phyloP scores from a whole-genome alignment of 2,113 vertebrate genomes.

The Pangasianodon hypophthalmus region DNA sequence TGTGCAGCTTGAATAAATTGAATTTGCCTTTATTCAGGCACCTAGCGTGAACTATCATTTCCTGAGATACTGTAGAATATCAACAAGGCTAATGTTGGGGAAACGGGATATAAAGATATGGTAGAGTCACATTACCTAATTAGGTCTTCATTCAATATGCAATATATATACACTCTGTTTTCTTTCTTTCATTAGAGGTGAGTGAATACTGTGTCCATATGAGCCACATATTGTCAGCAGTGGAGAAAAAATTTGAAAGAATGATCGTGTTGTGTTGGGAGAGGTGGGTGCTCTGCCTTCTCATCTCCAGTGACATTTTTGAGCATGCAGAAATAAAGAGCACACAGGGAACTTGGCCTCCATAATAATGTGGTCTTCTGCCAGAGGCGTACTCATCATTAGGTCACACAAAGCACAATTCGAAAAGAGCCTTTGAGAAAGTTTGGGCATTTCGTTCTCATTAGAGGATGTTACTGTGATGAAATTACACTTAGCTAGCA shows the following conservation, averaged over 20 bases:
- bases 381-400: slow-evolving; percentile 19
- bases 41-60: slow-evolving; percentile 17
- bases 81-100: slow-evolving; percentile 5
- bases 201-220: neutral
- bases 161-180: neutral
- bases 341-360: slow-evolving; percentile 12
- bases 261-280: neutral
- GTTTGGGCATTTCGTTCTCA: neutral
- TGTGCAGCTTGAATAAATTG: slow-evolving; percentile 49
- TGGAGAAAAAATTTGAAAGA: neutral
- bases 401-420: slow-evolving; percentile 10
- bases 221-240: neutral
- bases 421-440: neutral
- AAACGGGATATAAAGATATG: neutral
- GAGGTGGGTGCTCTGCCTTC: slow-evolving; percentile 1
- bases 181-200: neutral
- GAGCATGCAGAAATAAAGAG: slow-evolving; percentile 22
- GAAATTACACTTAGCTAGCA: neutral
- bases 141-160: neutral
- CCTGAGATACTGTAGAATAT: slow-evolving; percentile 13
- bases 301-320: slow-evolving; percentile 17
- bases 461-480: neutral
- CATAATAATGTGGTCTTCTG: slow-evolving; percentile 18
- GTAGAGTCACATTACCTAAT: neutral
- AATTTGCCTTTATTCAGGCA: slow-evolving; percentile 29